Percentiles rank a stretch among this genome's conserved stretches.
Conservation (phyloP, 1,140 invertebrate species). For the Helicoverpa armigera region DNA sequence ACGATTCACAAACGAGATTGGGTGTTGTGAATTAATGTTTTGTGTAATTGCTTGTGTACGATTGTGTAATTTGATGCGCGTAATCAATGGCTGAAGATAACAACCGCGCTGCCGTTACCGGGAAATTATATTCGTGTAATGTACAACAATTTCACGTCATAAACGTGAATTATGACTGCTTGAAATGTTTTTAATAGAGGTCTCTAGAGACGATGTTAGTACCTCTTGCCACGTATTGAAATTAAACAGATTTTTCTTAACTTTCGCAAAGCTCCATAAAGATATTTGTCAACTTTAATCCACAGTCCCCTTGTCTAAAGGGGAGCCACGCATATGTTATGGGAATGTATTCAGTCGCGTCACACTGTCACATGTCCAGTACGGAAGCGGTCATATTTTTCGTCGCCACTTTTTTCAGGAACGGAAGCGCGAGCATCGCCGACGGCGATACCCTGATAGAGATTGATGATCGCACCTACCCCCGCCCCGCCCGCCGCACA, state of each 20-base stretch:
- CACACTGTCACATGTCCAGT: slow-evolving; percentile 57
- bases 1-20: slow-evolving; percentile 71
- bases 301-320: slow-evolving; percentile 21
- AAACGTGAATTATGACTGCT: neutral
- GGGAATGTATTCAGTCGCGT: slow-evolving; percentile 53
- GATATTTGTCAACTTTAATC: slow-evolving; percentile 20
- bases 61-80: slow-evolving; percentile 63
- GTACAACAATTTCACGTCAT: neutral
- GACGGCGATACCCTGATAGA: slow-evolving; percentile 70
- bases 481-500: slow-evolving; percentile 42
- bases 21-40: slow-evolving; percentile 70
- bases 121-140: neutral
- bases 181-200: neutral
- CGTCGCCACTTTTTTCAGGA: slow-evolving; percentile 66
- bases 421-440: slow-evolving; percentile 54
- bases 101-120: slow-evolving; percentile 7
- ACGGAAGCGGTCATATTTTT: slow-evolving; percentile 72
- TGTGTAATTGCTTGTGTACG: slow-evolving; percentile 70
- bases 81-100: slow-evolving; percentile 57
- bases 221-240: neutral
- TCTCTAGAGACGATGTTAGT: no score
- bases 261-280: neutral
- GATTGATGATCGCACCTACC: slow-evolving; percentile 75
- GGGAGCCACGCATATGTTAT: slow-evolving; percentile 33
- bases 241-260: neutral